Evolutionary conservation across 2,113 vertebrate species (phyloP), one percentile per base, ranked within the genome.

Genomic region (Nyctereutes procyonoides): DNA sequence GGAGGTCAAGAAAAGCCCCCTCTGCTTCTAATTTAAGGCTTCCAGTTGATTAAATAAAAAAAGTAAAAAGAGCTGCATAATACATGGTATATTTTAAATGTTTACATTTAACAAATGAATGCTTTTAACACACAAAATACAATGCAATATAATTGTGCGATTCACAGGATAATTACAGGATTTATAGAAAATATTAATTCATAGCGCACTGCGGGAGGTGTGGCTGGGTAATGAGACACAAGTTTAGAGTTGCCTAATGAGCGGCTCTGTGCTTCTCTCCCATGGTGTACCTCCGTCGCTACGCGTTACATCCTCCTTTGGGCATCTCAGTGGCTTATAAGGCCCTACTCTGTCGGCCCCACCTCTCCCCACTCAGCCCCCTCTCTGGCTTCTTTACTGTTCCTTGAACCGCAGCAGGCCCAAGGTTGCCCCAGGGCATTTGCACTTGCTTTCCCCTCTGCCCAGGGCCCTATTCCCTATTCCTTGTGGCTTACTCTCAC

Each of bases 101-200:
- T 98, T 98, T 98, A 95, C 84, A 62, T 94, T 92, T 90, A 96
- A 94, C 96, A 97, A 95, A 97, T 88, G 95, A 98, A 51, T 43
- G 93, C 84, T 97, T 96, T 94, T 96, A 93, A 95, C 90, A 88
- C 16, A 94, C 73, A 84, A 84, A 96, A 88, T 56, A 93, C 94
- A 88, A 93, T 69, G 58, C 88, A 71, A 81, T 88, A 17, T 97
- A 97, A 98, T 98, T 97, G 96, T 95, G 84, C 93, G 95, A 90
- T 96, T 98, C 97, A 88, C 90, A 82, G 93, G 97, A 96, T 98
- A 98, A 98, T 98, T 97, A 98, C 76, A 98, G 95, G 96, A 97
- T 96, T 98, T 97, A 96, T 97, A 96, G 97, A 96, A 97, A 98
- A 98, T 97, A 97, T 98, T 82, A 98, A 96, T 97, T 96, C 88